phyloP scores from a whole-genome alignment of 2,113 vertebrate species.

The Hyla sarda region DNA sequence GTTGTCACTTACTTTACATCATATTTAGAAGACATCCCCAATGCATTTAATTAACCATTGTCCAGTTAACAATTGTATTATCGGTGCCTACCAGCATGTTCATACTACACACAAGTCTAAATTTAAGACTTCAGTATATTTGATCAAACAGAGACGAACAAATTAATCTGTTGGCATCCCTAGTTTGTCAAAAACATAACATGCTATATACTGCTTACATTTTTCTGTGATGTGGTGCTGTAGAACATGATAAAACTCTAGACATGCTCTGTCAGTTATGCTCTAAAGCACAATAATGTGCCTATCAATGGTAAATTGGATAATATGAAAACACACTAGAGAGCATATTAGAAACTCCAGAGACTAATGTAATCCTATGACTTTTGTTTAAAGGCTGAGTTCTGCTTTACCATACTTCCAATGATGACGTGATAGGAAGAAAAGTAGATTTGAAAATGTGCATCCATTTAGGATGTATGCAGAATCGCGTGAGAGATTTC shows the following conservation, averaged over 20 bases:
- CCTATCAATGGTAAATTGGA: neutral
- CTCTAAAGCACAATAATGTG: neutral
- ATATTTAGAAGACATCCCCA: too few relatives aligned
- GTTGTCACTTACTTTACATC: too few relatives aligned
- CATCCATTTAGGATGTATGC: conserved; percentile 79
- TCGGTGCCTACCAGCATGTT: too few relatives aligned
- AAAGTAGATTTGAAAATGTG: conserved; percentile 76
- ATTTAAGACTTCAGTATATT: too few relatives aligned
- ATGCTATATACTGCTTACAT: neutral
- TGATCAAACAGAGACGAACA: too few relatives aligned
- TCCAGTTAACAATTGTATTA: too few relatives aligned
- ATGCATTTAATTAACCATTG: too few relatives aligned
- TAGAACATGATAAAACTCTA: neutral
- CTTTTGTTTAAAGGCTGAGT: conserved; percentile 52
- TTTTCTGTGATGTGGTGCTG: neutral
- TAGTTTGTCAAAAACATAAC: neutral
- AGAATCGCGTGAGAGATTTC: conserved; percentile 86
- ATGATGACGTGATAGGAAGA: conserved; percentile 53
- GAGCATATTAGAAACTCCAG: neutral
- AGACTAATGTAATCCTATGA: neutral
- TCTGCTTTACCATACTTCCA: conserved; percentile 64
- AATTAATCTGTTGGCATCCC: neutral
- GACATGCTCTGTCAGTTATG: neutral
- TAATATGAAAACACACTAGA: neutral
- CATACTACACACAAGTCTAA: too few relatives aligned